These are phyloP conservation scores for Halcyon chelicuti DNA, from an alignment of 2,797 vertebrate species.

Conservation along the genomic window DNA sequence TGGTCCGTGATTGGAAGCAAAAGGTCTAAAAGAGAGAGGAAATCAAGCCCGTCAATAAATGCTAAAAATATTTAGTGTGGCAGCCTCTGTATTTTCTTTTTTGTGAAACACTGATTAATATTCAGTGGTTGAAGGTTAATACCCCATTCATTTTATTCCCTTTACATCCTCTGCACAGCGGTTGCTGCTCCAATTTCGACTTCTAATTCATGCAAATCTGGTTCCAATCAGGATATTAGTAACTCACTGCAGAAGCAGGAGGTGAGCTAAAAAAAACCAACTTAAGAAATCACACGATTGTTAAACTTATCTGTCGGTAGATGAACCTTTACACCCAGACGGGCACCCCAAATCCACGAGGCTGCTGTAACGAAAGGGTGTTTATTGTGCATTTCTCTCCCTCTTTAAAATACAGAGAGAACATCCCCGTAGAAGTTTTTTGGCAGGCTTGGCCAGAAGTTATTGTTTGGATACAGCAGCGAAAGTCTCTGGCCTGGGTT, in stretches of 20 bases:
- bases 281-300: constrained; percentile 60
- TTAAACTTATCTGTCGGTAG: constrained; percentile 54
- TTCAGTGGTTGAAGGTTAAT: constrained; percentile 93
- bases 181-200: constrained; percentile 80
- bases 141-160: constrained; percentile 88
- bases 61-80: constrained; percentile 94
- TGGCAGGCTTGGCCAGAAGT: not conserved
- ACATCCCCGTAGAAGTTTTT: not conserved
- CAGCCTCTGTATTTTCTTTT: constrained; percentile 91
- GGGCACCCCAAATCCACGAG: not conserved
- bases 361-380: not conserved
- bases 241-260: constrained; percentile 83
- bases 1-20: constrained; percentile 69
- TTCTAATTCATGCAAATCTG: constrained; percentile 87
- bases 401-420: not conserved
- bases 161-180: constrained; percentile 87
- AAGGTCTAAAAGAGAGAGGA: constrained; percentile 72
- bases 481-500: not conserved
- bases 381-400: not conserved
- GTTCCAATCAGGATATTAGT: constrained; percentile 87
- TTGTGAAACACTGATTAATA: constrained; percentile 97
- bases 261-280: not conserved
- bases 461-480: not conserved
- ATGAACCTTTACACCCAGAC: not conserved
- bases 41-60: constrained; percentile 84